These are phyloP conservation scores for Philantomba maxwellii DNA, from an alignment of 2,113 vertebrate genomes.

Conservation along the genomic window DNA sequence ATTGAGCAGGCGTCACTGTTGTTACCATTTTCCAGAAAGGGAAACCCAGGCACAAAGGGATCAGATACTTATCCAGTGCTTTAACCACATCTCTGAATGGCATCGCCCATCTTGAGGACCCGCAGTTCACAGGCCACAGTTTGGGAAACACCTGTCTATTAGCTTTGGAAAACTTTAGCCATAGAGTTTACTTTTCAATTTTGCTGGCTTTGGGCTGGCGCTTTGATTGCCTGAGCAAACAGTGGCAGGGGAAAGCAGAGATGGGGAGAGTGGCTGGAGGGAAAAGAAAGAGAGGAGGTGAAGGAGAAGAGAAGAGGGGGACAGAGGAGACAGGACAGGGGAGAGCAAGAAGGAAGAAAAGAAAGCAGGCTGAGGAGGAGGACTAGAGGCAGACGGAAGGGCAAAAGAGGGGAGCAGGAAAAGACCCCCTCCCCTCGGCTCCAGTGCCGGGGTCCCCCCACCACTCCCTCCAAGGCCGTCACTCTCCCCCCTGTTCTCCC, in stretches of 20 bases:
- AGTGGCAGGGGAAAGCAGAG: neutral
- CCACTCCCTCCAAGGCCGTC: neutral
- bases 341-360: neutral
- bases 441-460: fast-evolving
- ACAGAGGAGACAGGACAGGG: neutral
- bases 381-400: fast-evolving
- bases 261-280: neutral
- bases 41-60: neutral
- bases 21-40: neutral
- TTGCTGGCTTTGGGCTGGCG: neutral
- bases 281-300: neutral
- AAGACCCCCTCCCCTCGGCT: neutral
- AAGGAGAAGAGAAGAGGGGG: neutral
- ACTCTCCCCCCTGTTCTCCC: neutral
- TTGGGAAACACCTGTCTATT: neutral
- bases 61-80: neutral
- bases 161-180: neutral
- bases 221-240: slow-evolving; percentile 8
- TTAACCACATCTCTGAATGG: neutral
- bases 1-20: neutral
- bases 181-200: neutral
- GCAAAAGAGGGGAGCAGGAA: neutral
- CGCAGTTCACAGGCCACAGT: neutral
- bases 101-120: neutral
- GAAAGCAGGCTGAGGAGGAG: fast-evolving